Percentiles rank a stretch among this genome's conserved stretches.
Conservation (phyloP, 1,140 invertebrate species). For the Diorhabda elongata region DNA sequence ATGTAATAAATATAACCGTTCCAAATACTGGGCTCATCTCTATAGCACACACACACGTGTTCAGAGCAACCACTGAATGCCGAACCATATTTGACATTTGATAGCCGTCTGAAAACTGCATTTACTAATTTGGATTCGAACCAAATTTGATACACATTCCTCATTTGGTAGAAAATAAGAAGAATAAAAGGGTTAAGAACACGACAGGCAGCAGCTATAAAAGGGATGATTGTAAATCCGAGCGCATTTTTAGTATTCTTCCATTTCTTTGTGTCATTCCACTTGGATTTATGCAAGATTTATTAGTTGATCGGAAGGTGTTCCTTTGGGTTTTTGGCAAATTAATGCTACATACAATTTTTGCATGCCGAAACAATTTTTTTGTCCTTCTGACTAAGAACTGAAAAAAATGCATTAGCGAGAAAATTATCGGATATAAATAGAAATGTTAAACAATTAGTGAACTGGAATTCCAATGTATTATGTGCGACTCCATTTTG, state of each 20-base stretch:
- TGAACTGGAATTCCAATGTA: no score
- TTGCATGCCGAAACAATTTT: no score
- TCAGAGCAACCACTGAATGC: constrained; percentile 26
- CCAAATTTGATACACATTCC: constrained; percentile 45
- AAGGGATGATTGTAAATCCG: constrained; percentile 22
- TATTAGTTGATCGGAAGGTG: constrained; percentile 2
- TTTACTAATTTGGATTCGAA: constrained; percentile 44
- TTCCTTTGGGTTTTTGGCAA: constrained; percentile 1
- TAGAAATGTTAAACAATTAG: no score
- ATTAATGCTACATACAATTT: background rate
- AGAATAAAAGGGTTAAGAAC: constrained; percentile 32
- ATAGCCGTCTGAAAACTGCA: constrained; percentile 38
- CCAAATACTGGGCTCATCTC: background rate
- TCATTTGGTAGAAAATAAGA: constrained; percentile 36
- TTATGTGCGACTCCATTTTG: no score
- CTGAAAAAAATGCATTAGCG: no score
- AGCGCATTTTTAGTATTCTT: constrained; percentile 19
- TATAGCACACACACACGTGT: background rate
- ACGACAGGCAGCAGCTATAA: constrained; percentile 14
- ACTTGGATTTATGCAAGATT: constrained; percentile 5
- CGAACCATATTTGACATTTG: constrained; percentile 44
- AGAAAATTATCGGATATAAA: no score
- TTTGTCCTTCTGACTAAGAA: no score
- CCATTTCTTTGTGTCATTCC: constrained; percentile 23
- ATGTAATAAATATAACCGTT: background rate